Base-by-base conservation (phyloP, 2,888 invertebrate genomes). In the Ceriagrion tenellum region DNA sequence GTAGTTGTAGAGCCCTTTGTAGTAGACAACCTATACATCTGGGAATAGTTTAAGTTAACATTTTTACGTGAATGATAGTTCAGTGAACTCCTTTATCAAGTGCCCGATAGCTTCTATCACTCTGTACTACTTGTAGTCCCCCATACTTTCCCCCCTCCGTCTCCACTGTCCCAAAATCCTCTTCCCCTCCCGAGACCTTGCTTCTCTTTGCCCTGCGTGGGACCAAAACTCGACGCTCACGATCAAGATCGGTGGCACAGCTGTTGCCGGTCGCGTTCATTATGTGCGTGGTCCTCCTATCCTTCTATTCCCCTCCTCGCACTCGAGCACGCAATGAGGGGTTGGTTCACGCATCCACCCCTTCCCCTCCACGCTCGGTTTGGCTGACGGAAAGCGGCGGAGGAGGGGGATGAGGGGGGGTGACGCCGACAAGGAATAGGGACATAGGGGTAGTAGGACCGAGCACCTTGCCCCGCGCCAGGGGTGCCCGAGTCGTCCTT, bases 181-280 rank as follows among this genome's bases (percentile, higher is more conserved):
- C 47, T 47, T 47, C 47, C 47, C 8, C 47, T 4, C 47, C 47
- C 4, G 47, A 47, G 74, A 0, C 74, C 74, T 10, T 35, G 0
- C 23, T 23, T 10, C 69, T 26, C 74, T 74, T 10, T 30, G n/a
- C 16, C 81, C 81, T 81, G 6, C 35, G 30, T 81, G 30, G 35
- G 13, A 81, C 81, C 81, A 3, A 81, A 30, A 35, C 81, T 30
- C 30, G 30, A 30, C 81, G 81, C 81, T 0, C 30, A 81, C 35
- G n/a, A 81, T 81, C 81, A 81, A 81, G 35, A 81, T 81, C 81
- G 81, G 81, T 16, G 6, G 81, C 81, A 30, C 81, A 81, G 81
- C 81, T 81, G 81, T 81, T 81, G 81, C 81, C 35, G 81, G 81
- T 81, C 35, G 81, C 81, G 81, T 81, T 81, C 81, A 81, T 81